Percentiles rank a stretch among this genome's conserved stretches.
phyloP scores from a whole-genome alignment of 2,797 vertebrate genomes.

The Hippoglossus hippoglossus region DNA sequence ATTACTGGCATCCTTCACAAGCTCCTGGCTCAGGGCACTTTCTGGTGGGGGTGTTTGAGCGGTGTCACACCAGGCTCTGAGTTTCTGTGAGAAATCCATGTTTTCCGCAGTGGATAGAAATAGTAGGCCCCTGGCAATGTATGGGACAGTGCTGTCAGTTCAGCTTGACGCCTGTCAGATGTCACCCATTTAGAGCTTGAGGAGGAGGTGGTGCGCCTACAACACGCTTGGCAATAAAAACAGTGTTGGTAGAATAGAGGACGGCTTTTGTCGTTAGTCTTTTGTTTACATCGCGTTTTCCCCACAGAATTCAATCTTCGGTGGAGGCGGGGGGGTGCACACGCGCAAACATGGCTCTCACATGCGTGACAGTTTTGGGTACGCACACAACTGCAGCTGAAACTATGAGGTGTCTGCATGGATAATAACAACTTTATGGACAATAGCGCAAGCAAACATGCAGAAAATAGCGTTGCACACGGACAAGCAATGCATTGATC shows the following conservation, averaged over 20 bases:
- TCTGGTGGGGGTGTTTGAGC: constrained; percentile 32
- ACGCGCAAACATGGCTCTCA: too few species aligned
- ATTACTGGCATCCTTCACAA: constrained; percentile 15
- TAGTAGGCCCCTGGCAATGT: constrained; percentile 33
- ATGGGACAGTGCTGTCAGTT: constrained; percentile 43
- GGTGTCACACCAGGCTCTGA: constrained; percentile 12
- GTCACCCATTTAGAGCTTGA: constrained; percentile 39
- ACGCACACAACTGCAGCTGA: too few species aligned
- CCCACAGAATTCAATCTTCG: too few species aligned
- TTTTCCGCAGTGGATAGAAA: constrained; percentile 44
- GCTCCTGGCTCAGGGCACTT: constrained; percentile 29
- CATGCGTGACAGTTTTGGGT: too few species aligned
- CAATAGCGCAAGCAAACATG: too few species aligned
- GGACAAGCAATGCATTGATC: too few species aligned
- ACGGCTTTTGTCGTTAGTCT: neutral
- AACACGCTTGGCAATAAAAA: neutral
- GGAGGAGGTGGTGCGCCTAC: constrained; percentile 21
- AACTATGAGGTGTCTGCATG: too few species aligned
- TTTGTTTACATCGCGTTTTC: too few species aligned
- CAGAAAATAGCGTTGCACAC: too few species aligned
- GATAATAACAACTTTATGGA: too few species aligned
- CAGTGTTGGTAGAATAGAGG: too few species aligned
- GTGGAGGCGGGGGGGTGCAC: too few species aligned
- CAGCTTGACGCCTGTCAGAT: constrained; percentile 55
- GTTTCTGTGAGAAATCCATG: constrained; percentile 38